Base-by-base conservation (phyloP, 2,797 vertebrate species). In the Acanthis flammea region DNA sequence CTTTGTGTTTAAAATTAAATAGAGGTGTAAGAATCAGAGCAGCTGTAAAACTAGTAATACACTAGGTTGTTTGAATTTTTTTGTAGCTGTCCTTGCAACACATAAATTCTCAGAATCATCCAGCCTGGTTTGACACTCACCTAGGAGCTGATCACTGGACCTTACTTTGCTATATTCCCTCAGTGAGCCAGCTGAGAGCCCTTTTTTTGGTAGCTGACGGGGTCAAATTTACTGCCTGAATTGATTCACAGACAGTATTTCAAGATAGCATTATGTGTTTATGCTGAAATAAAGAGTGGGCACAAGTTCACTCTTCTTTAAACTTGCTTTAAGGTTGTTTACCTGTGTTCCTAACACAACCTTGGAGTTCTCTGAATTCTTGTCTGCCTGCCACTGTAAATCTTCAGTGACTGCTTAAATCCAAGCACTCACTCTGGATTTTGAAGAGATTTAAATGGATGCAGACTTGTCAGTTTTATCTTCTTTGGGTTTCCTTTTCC, bases 371-470 rank as follows among this genome's bases (percentile, higher is more conserved):
- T 47, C 45, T 55, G 39, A 66, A 66, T 75, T 88, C 42, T 67
- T 45, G 12, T 61, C 65, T 72, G 35, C 28, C 68, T 78, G 66
- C 60, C 55, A 21, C 68, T 39, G 44, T 54, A 86, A 87, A 91
- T 51, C 65, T 92, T 80, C 68, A 41, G 54, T 68, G 75, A 75
- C 30, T 50, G 23, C 41, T 83, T 77, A 90, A 91, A 91, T 33
- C 71, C 44, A 70, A 48, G 58, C 37, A 77, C 67, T 42, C 53
- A 25, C 51, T 84, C 51, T 61, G 70, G 86, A 83, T 86, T 91
- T 91, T 86, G 28, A 75, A 93, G 73, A 72, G n/a, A 65, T 91
- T 90, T 84, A 75, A 88, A 86, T 61, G 48, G 67, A 79, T 86
- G 51, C 27, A 86, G 73, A 50, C 41, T 84, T 58, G 37, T 66